These are phyloP conservation scores for Steinernema khuongi DNA, from an alignment of 1,140 invertebrate genomes.

Conservation along the genomic window DNA sequence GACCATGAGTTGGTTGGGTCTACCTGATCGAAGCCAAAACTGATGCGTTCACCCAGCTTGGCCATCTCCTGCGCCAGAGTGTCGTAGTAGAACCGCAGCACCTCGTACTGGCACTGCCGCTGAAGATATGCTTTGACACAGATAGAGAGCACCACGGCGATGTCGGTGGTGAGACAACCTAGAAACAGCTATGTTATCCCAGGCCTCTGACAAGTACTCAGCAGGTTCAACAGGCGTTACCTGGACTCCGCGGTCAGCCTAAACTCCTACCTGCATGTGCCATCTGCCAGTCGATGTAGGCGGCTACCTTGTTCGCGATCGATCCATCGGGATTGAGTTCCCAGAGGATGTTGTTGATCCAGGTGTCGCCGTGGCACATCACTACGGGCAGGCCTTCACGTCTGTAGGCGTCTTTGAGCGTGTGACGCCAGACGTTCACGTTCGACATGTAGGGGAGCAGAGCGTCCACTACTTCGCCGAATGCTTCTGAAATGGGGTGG, in stretches of 20 bases:
- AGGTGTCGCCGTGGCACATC: slow-evolving; percentile 18
- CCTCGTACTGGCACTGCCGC: slow-evolving; percentile 12
- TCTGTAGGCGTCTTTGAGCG: not conserved
- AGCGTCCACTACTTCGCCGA: slow-evolving; percentile 1
- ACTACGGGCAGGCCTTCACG: slow-evolving; percentile 6
- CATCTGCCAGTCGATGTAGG: slow-evolving; percentile 27
- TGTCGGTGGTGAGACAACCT: slow-evolving; percentile 16
- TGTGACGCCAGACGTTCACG: slow-evolving; percentile 9
- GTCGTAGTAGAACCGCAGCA: slow-evolving; percentile 7
- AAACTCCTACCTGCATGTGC: slow-evolving; percentile 8
- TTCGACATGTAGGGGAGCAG: not conserved
- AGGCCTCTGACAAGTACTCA: not conserved
- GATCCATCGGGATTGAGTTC: slow-evolving; percentile 9
- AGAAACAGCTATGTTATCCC: not conserved
- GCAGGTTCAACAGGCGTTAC: not conserved
- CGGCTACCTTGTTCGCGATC: slow-evolving; percentile 17
- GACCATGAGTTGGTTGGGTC: not conserved
- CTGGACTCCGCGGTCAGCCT: not conserved
- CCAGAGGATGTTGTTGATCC: slow-evolving; percentile 27
- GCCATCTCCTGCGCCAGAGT: slow-evolving; percentile 12
- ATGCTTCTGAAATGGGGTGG: not conserved
- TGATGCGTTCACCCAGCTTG: not conserved
- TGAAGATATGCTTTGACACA: slow-evolving; percentile 17
- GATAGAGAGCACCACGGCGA: slow-evolving; percentile 8
- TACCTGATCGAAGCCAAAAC: slow-evolving; percentile 14